Conservation (phyloP, 2,797 vertebrate species). For the Capromys pilorides region DNA sequence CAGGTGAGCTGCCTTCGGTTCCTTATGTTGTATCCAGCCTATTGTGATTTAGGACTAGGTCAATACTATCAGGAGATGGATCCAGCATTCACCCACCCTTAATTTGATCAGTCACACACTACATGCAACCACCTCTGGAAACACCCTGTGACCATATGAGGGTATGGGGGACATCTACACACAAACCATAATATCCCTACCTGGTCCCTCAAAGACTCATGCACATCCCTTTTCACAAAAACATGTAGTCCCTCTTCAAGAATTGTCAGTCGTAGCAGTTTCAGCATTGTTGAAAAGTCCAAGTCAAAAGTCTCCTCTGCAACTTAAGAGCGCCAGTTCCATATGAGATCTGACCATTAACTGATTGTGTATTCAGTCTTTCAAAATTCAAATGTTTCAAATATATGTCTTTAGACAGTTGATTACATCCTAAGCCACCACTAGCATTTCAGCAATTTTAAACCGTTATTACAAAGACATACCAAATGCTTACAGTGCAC, state of each 20-base stretch:
- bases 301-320: background rate
- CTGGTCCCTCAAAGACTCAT: background rate
- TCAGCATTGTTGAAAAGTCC: background rate
- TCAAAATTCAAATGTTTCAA: background rate
- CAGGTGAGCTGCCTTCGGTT: too few species aligned
- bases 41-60: background rate
- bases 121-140: background rate
- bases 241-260: background rate
- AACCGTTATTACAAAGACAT: background rate
- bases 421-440: background rate
- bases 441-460: background rate
- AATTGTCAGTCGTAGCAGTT: background rate
- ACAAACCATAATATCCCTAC: background rate
- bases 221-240: background rate
- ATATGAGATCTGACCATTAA: background rate
- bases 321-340: background rate
- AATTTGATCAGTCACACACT: background rate
- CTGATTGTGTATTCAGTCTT: background rate
- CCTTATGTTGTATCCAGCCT: background rate
- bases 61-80: background rate
- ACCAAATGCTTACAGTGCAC: background rate
- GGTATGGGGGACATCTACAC: background rate
- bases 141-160: too few species aligned
- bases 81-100: background rate
- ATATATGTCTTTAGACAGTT: background rate